phyloP scores from a whole-genome alignment of 2,113 vertebrate genomes.

The Equus quagga region DNA sequence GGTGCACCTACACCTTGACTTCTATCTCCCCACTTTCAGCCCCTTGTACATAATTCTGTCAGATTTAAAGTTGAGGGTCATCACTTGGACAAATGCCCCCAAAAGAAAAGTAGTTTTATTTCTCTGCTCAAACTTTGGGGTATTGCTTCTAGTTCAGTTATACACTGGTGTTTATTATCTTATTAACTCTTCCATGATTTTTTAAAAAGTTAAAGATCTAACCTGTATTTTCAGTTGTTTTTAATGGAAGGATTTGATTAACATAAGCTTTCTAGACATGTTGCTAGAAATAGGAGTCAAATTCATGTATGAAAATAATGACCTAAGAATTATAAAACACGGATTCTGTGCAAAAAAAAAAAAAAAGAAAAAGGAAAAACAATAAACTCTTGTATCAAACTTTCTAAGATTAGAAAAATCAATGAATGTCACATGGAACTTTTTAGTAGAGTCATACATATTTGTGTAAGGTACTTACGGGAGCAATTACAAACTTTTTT shows the following conservation, averaged over 20 bases:
- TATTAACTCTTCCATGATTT: neutral
- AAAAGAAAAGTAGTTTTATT: neutral
- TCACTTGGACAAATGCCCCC: neutral
- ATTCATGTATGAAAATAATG: neutral
- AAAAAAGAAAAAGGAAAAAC: neutral
- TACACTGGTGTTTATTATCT: neutral
- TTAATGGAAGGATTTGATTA: neutral
- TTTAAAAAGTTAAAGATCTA: neutral
- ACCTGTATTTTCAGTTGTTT: neutral
- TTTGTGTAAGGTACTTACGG: neutral
- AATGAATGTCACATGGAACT: neutral
- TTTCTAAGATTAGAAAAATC: neutral
- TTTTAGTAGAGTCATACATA: neutral
- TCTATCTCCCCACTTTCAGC: neutral
- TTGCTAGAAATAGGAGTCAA: neutral
- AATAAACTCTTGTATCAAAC: neutral
- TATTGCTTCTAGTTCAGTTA: neutral
- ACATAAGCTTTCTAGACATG: neutral
- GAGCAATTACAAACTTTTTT: neutral
- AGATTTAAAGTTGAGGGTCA: neutral
- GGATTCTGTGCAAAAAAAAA: neutral
- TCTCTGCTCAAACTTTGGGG: neutral
- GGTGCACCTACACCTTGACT: neutral
- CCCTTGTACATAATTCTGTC: neutral
- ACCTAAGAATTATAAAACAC: neutral